These are phyloP conservation scores for Odontomachus brunneus DNA, from an alignment of 1,140 invertebrate species.

Conservation along the genomic window DNA sequence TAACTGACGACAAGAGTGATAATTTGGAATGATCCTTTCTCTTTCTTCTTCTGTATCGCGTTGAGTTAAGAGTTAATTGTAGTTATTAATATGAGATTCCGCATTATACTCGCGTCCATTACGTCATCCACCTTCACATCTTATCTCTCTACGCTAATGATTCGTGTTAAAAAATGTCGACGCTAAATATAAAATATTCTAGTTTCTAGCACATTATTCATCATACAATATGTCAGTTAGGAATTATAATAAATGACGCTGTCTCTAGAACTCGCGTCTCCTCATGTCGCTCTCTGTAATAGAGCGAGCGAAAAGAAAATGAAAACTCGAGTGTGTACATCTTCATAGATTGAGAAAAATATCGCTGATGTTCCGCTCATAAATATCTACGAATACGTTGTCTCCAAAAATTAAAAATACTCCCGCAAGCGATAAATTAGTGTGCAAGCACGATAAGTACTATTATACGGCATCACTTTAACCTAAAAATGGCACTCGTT, in stretches of 20 bases:
- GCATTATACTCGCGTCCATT: slow-evolving; percentile 15
- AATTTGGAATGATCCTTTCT: slow-evolving; percentile 65
- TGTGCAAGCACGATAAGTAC: slow-evolving; percentile 27
- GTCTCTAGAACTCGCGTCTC: background rate
- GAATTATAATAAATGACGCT: background rate
- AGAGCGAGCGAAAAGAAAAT: background rate
- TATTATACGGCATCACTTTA: slow-evolving; percentile 65
- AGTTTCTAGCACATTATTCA: slow-evolving; percentile 43
- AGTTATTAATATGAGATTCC: slow-evolving; percentile 63
- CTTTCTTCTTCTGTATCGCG: slow-evolving; percentile 15
- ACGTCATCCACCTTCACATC: background rate
- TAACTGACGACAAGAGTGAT: slow-evolving; percentile 42
- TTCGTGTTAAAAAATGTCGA: slow-evolving; percentile 63
- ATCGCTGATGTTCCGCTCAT: background rate
- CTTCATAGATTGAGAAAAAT: background rate
- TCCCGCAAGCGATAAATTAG: slow-evolving; percentile 25
- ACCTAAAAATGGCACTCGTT: slow-evolving; percentile 80
- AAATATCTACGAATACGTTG: too few species aligned
- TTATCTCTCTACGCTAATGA: slow-evolving; percentile 19
- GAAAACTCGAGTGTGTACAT: background rate
- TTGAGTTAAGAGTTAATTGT: slow-evolving; percentile 41
- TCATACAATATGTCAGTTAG: background rate
- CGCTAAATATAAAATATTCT: slow-evolving; percentile 64
- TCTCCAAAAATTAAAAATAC: too few species aligned
- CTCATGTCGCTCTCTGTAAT: background rate